Evolutionary conservation across 2,888 invertebrate genomes (phyloP).

Genomic region (Neoitamus cyanurus): DNA sequence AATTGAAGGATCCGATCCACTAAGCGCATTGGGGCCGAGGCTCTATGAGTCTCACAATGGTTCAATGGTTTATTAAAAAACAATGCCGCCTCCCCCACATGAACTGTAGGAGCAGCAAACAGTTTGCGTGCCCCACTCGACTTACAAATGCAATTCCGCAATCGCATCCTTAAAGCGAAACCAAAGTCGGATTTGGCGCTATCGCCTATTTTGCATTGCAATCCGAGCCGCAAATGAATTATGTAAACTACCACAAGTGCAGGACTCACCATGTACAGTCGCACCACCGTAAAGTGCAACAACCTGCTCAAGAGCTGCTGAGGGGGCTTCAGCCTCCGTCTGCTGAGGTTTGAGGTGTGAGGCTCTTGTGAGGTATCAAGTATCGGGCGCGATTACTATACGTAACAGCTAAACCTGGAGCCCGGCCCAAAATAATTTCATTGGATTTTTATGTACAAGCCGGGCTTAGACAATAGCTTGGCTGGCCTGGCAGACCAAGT

Average conservation of each 20-base stretch:
- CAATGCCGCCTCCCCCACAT: background rate
- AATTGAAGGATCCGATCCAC: background rate
- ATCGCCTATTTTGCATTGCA: background rate
- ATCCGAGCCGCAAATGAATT: background rate
- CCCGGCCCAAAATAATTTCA: background rate
- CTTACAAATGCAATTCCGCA: slow-evolving; percentile 5
- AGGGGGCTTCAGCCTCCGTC: background rate
- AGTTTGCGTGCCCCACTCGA: background rate
- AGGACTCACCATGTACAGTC: background rate
- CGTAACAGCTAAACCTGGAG: background rate
- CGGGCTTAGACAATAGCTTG: background rate
- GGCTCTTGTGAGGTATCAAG: background rate
- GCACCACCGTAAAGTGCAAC: slow-evolving; percentile 16
- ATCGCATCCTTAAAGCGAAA: background rate
- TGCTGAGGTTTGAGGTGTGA: background rate
- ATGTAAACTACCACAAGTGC: background rate
- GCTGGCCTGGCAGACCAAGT: background rate
- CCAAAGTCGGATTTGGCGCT: background rate
- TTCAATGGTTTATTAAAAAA: background rate
- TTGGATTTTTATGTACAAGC: background rate
- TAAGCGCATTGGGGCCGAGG: background rate
- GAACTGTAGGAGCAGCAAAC: background rate
- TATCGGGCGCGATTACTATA: background rate
- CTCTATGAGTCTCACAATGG: background rate
- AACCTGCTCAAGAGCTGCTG: background rate